Evolutionary conservation across 2,797 vertebrate genomes (phyloP), one percentile per base, ranked within the genome.

Genomic region (Petrocephalus schoutedeni): DNA sequence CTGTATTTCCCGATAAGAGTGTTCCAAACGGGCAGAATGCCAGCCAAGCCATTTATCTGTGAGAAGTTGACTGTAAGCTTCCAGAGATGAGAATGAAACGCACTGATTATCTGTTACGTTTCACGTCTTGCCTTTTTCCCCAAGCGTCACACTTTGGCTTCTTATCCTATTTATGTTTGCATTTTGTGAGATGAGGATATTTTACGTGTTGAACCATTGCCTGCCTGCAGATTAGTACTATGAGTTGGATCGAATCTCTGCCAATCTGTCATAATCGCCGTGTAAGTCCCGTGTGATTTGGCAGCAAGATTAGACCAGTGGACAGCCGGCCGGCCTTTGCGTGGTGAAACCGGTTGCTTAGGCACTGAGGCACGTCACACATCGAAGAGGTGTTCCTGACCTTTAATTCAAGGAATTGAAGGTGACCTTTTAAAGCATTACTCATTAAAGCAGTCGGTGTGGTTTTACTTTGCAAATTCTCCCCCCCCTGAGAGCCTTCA

Each of bases 381-480:
- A 28, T 23, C 2, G 80, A 83, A 83, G 45, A 53, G 51, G 82
- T 53, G 45, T 54, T 28, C 9, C 74, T 49, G 41, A 80, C 74
- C 74, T 80, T 80, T 49, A n/a, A 49, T 80, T 49, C 74, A 80
- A n/a, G 19, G 74, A 7, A 84, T 7, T 23, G 82, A 53, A 53
- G 49, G 82, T 53, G 21, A 84, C 82, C 45, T 23, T 83, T 84
- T 54, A 49, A 84, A 53, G 45, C 45, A 84, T 84, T 84, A 84
- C 45, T 84, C n/a, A 84, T 84, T 84, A 84, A 84, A 54, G 45
- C 82, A 54, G 82, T 49, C 2, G n/a, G 82, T 53, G 21, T n/a
- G 1, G n/a, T 84, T 84, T 64, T 54, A 84, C n/a, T 54, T 53
- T 23, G 45, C 51, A 56, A 84, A 54, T 84, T 16, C n/a, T 5